A percentile compares a stretch with the other conserved stretches of the same genome.
Evolutionary conservation across 2,797 vertebrate genomes (phyloP).

Genomic region (Carapus acus): DNA sequence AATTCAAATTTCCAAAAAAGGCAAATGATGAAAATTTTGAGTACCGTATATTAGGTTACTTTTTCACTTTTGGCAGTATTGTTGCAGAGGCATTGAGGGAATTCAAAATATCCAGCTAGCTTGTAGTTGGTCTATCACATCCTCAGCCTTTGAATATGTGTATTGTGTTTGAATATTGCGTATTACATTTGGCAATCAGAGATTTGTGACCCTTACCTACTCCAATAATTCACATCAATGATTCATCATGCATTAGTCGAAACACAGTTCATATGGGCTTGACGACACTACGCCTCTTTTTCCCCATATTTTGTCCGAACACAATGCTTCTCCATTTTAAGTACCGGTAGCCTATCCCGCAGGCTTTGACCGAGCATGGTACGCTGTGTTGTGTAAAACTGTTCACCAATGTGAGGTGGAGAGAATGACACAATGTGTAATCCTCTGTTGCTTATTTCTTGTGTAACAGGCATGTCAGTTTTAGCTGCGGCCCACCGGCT

Average conservation of each 20-base stretch:
- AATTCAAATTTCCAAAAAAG: conserved; percentile 10
- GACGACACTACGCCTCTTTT: not conserved
- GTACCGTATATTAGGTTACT: not conserved
- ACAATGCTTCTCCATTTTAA: conserved; percentile 45
- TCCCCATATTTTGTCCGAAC: conserved; percentile 1
- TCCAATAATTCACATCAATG: conserved; percentile 12
- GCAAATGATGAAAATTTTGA: not conserved
- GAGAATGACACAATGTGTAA: conserved; percentile 44
- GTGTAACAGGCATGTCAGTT: conserved; percentile 66
- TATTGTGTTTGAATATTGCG: not conserved
- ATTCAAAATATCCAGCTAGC: conserved; percentile 11
- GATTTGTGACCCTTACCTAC: not conserved
- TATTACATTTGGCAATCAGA: not conserved
- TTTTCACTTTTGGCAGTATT: not conserved
- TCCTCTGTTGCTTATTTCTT: conserved; percentile 67
- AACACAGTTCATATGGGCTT: conserved; percentile 21
- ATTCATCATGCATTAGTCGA: too few relatives aligned
- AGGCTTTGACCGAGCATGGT: conserved; percentile 13
- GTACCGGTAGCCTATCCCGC: conserved; percentile 20
- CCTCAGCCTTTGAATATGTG: too few relatives aligned
- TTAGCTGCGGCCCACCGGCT: conserved; percentile 32
- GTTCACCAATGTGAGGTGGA: conserved; percentile 41
- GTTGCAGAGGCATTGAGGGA: conserved; percentile 2
- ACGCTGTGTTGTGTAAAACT: conserved; percentile 42
- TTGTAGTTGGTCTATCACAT: too few relatives aligned